phyloP scores from a whole-genome alignment of 1,140 invertebrate genomes.

The Conus betulinus region DNA sequence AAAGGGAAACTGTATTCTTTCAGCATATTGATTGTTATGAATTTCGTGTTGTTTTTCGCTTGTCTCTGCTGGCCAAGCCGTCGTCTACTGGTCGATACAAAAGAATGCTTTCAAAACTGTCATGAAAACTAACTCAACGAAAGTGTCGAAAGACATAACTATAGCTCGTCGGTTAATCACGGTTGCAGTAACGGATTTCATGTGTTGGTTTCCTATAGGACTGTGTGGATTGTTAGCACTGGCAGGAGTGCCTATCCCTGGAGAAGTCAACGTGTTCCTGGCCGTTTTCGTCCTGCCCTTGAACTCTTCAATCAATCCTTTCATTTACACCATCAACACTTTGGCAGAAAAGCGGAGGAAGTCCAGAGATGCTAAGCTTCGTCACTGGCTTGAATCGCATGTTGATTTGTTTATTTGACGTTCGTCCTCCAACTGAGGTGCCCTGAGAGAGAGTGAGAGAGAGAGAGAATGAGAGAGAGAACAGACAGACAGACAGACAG shows the following conservation, averaged over 20 bases:
- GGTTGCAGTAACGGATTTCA: constrained; percentile 36
- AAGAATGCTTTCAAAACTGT: background rate
- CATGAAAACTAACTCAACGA: background rate
- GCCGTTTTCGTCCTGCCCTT: constrained; percentile 35
- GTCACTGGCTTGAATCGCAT: background rate
- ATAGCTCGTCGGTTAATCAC: constrained; percentile 32
- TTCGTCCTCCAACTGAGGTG: no score
- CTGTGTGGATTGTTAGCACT: constrained; percentile 25
- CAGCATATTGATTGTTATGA: constrained; percentile 47
- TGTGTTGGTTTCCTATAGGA: constrained; percentile 45
- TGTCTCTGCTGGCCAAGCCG: constrained; percentile 46
- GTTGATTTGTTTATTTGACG: no score
- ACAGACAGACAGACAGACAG: no score
- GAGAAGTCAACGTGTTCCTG: constrained; percentile 18
- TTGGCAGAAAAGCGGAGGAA: background rate
- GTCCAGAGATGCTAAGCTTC: background rate
- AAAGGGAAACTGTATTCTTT: constrained; percentile 48
- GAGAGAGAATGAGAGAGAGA: no score
- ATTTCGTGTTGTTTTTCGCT: constrained; percentile 42
- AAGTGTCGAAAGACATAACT: constrained; percentile 3
- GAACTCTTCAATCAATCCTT: constrained; percentile 38
- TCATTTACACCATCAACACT: constrained; percentile 34
- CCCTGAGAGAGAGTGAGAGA: no score
- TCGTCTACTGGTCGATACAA: constrained; percentile 44
- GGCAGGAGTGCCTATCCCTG: constrained; percentile 8